These are phyloP conservation scores for Mormyrus iriodes DNA, from an alignment of 2,113 vertebrate genomes.

Conservation along the genomic window DNA sequence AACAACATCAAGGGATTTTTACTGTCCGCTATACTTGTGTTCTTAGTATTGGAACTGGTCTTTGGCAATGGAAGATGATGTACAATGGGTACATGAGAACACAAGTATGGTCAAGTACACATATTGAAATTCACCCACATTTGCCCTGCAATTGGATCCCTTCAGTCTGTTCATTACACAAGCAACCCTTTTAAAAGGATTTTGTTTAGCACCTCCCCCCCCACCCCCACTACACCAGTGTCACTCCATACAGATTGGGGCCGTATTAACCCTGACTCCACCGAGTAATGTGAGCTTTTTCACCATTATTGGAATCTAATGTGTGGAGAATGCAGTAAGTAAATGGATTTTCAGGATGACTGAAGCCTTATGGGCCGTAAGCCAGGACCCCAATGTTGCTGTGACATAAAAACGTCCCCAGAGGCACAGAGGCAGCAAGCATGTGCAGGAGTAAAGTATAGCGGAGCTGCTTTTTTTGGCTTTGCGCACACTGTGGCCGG, in stretches of 20 bases:
- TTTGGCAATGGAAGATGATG: not conserved
- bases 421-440: not conserved
- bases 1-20: not conserved
- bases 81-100: not conserved
- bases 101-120: not conserved
- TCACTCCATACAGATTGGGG: not conserved
- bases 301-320: not conserved
- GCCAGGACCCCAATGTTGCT: not conserved
- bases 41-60: not conserved
- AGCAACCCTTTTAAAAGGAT: not conserved
- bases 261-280: not conserved
- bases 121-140: not conserved
- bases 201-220: not conserved
- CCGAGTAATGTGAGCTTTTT: not conserved
- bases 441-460: not conserved
- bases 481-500: not conserved
- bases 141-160: not conserved
- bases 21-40: not conserved
- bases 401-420: not conserved
- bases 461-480: not conserved
- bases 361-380: not conserved
- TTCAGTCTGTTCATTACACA: not conserved
- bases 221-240: not conserved
- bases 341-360: constrained; percentile 15
- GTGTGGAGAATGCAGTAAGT: not conserved